Base-by-base conservation (phyloP, 2,888 invertebrate species). In the Callyntrura guangdongensis region DNA sequence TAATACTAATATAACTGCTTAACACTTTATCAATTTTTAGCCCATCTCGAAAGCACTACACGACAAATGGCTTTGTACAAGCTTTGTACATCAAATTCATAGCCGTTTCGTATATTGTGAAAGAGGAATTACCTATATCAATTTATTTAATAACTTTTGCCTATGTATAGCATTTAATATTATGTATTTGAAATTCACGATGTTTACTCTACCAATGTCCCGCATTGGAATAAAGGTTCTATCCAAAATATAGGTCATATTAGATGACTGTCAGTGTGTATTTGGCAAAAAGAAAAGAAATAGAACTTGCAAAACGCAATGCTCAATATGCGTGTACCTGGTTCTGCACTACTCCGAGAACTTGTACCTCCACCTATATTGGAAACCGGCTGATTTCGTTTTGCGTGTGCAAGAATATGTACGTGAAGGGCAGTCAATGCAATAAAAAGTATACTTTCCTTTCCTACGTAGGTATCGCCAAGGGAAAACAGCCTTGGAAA, bases 371-470 rank as follows among this genome's bases (percentile, higher is more conserved):
- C 69, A 59, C 64, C 25, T 64, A 1, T 27, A 27, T 74, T 49
- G 74, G 74, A 74, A 74, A 74, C 74, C 74, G 74, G 74, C 74
- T 74, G 74, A 74, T 20, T 72, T 20, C n/a, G 11, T 53, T 74
- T 74, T 74, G 17, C 22, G 22, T 53, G 14, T 64, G 64, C 0
- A 25, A 22, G 64, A 22, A 20, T 64, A 64, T n/a, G n/a, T 36
- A 22, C 20, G 22, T 22, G 53, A 12, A 25, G 22, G 22, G 61
- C 22, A 12, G 17, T 8, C 20, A 64, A 22, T 11, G 61, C 61
- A 64, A 22, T 64, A 14, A 22, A 36, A 69, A 64, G 25, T 25
- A 12, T 64, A 22, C 25, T 64, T 12, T 61, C 17, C 17, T 14
- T 8, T 25, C 8, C 1, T 64, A 22, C 25, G 22, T n/a, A 64